A percentile compares a stretch with the other conserved stretches of the same genome.
These are phyloP conservation scores for Petrocephalus sullivani DNA, from an alignment of 2,797 vertebrate species.

Conservation along the genomic window DNA sequence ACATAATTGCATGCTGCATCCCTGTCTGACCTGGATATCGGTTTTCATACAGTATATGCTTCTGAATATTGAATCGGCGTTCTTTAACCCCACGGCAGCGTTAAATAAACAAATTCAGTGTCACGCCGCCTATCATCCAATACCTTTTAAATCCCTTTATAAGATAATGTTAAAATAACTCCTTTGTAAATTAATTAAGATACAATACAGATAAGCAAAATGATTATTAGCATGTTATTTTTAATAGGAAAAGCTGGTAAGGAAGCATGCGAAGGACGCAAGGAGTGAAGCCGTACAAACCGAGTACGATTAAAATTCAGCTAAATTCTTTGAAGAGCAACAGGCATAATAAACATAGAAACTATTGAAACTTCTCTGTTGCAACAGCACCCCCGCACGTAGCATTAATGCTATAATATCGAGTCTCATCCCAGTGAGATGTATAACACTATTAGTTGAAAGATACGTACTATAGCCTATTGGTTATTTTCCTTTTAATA, in stretches of 20 bases:
- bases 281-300: neutral
- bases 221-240: neutral
- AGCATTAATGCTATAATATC: conserved; percentile 6
- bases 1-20: neutral
- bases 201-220: neutral
- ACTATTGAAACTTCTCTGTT: neutral
- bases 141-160: neutral
- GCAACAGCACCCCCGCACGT: conserved; percentile 4
- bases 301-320: neutral
- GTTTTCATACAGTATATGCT: neutral
- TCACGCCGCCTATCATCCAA: neutral
- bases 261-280: neutral
- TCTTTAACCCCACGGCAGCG: neutral
- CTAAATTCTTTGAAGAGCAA: neutral
- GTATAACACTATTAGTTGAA: neutral
- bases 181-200: neutral
- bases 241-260: neutral
- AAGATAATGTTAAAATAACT: neutral
- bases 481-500: neutral
- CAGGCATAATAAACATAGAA: neutral
- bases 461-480: neutral
- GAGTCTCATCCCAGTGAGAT: neutral
- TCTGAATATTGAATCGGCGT: neutral
- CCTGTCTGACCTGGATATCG: neutral
- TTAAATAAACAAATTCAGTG: neutral